Percentiles rank a stretch among this genome's conserved stretches.
Conservation (phyloP, 2,113 vertebrate genomes). For the Oryctolagus cuniculus region DNA sequence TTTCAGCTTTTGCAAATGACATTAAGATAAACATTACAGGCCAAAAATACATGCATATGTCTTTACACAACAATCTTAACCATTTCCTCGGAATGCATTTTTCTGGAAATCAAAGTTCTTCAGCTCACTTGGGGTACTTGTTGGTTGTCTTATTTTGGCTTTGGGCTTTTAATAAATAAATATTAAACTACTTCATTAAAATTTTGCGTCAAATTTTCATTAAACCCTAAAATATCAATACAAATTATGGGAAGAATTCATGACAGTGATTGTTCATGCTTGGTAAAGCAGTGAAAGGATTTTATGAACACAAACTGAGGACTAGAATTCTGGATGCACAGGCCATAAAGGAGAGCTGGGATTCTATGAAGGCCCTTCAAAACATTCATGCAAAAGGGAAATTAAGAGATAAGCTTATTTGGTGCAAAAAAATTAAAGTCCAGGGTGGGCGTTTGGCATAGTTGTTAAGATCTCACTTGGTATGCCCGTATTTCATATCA, state of each 20-base stretch:
- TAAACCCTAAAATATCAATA: conserved; percentile 31
- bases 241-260: not conserved
- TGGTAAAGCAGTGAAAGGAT: not conserved
- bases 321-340: not conserved
- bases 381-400: too few species aligned
- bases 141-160: conserved; percentile 34
- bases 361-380: not conserved
- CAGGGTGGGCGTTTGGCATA: too few species aligned
- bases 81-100: not conserved
- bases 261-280: not conserved
- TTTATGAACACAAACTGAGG: not conserved
- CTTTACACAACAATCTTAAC: not conserved
- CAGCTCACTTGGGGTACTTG: not conserved
- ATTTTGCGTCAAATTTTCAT: not conserved
- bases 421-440: too few species aligned
- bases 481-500: too few species aligned
- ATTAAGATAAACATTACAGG: not conserved
- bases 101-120: conserved; percentile 15
- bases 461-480: too few species aligned
- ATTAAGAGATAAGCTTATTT: too few species aligned
- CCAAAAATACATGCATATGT: conserved; percentile 4
- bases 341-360: not conserved
- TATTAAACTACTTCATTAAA: conserved; percentile 7
- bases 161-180: conserved; percentile 26
- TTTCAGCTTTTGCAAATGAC: conserved; percentile 13